phyloP scores from a whole-genome alignment of 2,888 invertebrate species.

The Elmis aenea region DNA sequence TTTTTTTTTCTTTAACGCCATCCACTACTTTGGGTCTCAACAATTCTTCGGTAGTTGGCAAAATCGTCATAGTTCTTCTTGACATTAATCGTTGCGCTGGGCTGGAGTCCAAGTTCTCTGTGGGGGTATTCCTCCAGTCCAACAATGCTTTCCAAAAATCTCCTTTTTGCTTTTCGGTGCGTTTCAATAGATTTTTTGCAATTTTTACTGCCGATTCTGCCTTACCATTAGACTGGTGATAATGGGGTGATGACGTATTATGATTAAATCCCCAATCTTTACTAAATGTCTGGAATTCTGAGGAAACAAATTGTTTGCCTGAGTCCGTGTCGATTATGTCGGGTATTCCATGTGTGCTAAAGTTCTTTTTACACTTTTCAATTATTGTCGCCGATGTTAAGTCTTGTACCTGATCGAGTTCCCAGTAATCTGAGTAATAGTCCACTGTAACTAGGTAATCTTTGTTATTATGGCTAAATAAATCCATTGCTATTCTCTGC shows the following conservation, averaged over 20 bases:
- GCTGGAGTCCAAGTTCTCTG: conserved; percentile 20
- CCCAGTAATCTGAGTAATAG: conserved; percentile 26
- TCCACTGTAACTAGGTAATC: too few relatives aligned
- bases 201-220: conserved; percentile 26
- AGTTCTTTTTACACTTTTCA: conserved; percentile 14
- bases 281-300: conserved; percentile 8
- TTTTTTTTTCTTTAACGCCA: too few relatives aligned
- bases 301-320: conserved; percentile 17
- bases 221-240: conserved; percentile 25
- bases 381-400: conserved; percentile 12
- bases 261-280: conserved; percentile 24
- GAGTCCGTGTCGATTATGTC: conserved; percentile 15
- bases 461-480: conserved; percentile 11
- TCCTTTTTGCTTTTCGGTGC: conserved; percentile 10
- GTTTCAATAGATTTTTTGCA: conserved; percentile 22
- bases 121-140: conserved; percentile 26
- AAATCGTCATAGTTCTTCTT: too few relatives aligned
- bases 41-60: too few relatives aligned
- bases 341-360: conserved; percentile 22
- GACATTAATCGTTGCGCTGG: conserved; percentile 19
- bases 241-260: conserved; percentile 21
- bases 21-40: too few relatives aligned
- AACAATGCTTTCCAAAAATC: conserved; percentile 21
- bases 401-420: conserved; percentile 17
- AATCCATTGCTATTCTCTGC: conserved; percentile 19